Evolutionary conservation across 2,888 invertebrate genomes (phyloP), one percentile per base, ranked within the genome.

Genomic region (Scaptomyza cyrtandrae): DNA sequence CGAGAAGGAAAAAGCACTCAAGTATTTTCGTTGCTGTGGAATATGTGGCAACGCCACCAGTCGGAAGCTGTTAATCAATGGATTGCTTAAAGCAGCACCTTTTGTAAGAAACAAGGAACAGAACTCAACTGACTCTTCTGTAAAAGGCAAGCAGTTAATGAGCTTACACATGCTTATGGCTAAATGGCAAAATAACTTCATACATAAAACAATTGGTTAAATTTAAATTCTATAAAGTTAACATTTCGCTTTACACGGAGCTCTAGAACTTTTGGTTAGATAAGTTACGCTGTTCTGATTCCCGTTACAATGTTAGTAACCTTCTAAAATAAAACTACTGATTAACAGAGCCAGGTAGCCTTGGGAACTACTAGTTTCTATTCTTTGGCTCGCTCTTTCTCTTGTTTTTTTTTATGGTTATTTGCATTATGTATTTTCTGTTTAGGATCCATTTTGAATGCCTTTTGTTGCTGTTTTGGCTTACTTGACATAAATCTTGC

Each of bases 401-500:
- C 31, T 16, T 11, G 14, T 33, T n/a, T 37, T 48, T 39, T 37
- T 53, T 39, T 44, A 31, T 53, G 48, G 53, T 68, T 53, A 55
- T 64, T 39, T 52, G 73, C 54, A 68, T 73, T 73, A 62, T 41
- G 10, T 52, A 57, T 56, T 69, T 61, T 37, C 63, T 49, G 69
- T 58, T 76, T 58, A 60, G 63, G 54, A 55, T 55, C 43, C 67
- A 86, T 68, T 62, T 69, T 61, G 77, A 80, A 78, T 76, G 77
- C 54, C 75, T 75, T 75, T 75, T 75, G 75, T 68, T 64, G 77
- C 59, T 64, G 80, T 80, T 80, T 85, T 78, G 70, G 75, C 71
- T 86, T 79, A 69, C 82, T 79, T 72, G 69, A 84, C 86, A 84
- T 87, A 87, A 87, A 84, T 87, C 83, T 82, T 77, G 83, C 72